Base-by-base conservation (phyloP, 2,888 invertebrate genomes). In the Orchesellides sinensis region DNA sequence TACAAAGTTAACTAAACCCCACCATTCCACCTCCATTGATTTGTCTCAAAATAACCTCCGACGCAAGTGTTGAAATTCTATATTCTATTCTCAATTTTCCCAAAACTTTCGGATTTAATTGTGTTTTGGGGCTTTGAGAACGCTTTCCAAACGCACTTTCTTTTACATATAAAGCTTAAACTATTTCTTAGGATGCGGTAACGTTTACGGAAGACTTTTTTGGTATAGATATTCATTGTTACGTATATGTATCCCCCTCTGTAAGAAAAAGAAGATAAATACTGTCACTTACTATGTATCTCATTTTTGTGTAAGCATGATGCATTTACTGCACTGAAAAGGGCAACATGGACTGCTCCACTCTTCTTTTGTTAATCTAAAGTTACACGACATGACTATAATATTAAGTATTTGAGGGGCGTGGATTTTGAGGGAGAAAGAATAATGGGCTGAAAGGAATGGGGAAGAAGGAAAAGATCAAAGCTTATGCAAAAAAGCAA, bases 351-450 rank as follows among this genome's bases (percentile, higher is more conserved):
- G 73, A 73, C 73, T 73, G 73, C 73, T 73, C 70, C 40, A 47
- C 23, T 47, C 25, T 10, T 32, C 17, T 61, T 23, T 63, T 61
- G 29, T 49, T 45, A 23, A 32, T 61, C n/a, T 72, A 40, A 27
- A n/a, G n/a, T n/a, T n/a, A n/a, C n/a, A n/a, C n/a, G 40, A 40
- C 40, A 40, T 40, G 10, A 2, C 10, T 1, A 2, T 1, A 2
- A 10, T 14, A 40, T 2, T 40, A 8, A 40, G 2, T 40, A 8
- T 40, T n/a, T n/a, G 69, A 32, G 52, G 79, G 70, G 63, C 70
- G 70, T 69, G 54, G 63, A 70, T 65, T 79, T 79, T 68, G 68
- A 61, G 68, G 79, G 79, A 69, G 45, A 69, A 78, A 61, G 40
- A 52, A 49, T 45, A 3, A 59, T 47, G 59, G 40, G 40, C 65